These are phyloP conservation scores for Phortica magna DNA, from an alignment of 2,888 invertebrate species.

Conservation along the genomic window DNA sequence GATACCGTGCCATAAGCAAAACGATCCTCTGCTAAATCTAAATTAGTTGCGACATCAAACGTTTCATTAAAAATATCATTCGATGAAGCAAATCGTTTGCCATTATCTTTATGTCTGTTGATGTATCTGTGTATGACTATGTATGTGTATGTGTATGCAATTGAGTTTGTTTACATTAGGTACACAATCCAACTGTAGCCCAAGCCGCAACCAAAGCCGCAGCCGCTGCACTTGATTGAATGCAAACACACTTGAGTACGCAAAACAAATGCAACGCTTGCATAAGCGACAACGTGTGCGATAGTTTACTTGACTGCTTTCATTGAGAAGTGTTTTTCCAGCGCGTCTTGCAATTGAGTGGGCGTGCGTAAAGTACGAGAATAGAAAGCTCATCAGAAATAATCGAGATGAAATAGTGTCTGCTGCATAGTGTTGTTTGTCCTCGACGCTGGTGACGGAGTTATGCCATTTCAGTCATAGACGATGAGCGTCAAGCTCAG, in stretches of 20 bases:
- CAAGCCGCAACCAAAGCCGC: not conserved
- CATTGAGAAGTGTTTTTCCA: not conserved
- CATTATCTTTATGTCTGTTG: not conserved
- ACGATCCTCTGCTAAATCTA: constrained; percentile 16
- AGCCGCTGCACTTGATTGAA: constrained; percentile 25
- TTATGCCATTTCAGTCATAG: not conserved
- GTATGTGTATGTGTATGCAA: not conserved
- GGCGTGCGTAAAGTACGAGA: not conserved
- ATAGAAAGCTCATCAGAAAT: not conserved
- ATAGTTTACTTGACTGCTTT: constrained; percentile 3
- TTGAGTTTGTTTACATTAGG: not conserved
- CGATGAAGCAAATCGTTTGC: not conserved
- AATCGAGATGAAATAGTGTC: constrained; percentile 4
- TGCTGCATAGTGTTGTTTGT: constrained; percentile 13
- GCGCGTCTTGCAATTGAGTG: not conserved
- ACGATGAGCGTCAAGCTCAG: not conserved
- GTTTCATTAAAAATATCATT: constrained; percentile 27
- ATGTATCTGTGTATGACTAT: not conserved
- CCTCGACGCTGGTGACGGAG: not conserved
- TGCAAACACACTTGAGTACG: constrained; percentile 7
- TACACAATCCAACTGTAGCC: constrained; percentile 5
- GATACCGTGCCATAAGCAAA: constrained; percentile 29
- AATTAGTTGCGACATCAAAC: constrained; percentile 21
- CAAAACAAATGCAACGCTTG: constrained; percentile 31
- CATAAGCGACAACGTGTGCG: constrained; percentile 37